These are phyloP conservation scores for Nebria salina DNA, from an alignment of 2,888 invertebrate genomes.

Conservation along the genomic window DNA sequence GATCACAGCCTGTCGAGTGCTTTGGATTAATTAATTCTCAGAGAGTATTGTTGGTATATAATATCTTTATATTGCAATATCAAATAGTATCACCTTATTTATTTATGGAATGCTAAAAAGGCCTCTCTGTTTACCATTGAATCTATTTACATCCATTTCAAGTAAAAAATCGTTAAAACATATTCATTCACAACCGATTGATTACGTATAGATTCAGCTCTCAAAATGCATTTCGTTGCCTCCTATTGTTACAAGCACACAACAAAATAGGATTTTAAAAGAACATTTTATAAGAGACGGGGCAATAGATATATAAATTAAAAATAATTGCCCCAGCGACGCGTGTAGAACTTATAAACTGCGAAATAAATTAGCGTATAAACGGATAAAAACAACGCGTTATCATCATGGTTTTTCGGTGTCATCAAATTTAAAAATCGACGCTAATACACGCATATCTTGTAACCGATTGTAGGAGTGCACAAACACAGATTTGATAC, in stretches of 20 bases:
- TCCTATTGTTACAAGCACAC: background rate
- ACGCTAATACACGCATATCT: conserved; percentile 60
- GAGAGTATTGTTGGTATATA: conserved; percentile 8
- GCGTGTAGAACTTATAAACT: background rate
- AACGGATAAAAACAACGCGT: background rate
- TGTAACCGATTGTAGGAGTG: conserved; percentile 64
- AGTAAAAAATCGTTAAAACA: background rate
- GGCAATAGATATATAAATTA: background rate
- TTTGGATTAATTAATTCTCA: conserved; percentile 15
- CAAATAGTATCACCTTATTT: conserved; percentile 34
- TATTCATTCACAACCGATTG: background rate
- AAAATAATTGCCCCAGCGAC: background rate
- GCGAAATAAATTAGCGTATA: background rate
- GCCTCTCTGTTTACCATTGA: conserved; percentile 33
- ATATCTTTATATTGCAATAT: conserved; percentile 41
- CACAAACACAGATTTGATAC: conserved; percentile 75
- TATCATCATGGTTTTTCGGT: conserved; percentile 23
- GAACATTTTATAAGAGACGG: background rate
- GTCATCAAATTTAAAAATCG: conserved; percentile 52
- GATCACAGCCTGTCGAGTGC: conserved; percentile 44
- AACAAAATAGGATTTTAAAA: background rate
- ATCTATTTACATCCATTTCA: conserved; percentile 17
- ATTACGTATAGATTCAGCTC: no score
- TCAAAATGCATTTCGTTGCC: background rate
- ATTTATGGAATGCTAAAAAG: conserved; percentile 41